Evolutionary conservation across 2,888 invertebrate genomes (phyloP).

Genomic region (Graphium colonna): DNA sequence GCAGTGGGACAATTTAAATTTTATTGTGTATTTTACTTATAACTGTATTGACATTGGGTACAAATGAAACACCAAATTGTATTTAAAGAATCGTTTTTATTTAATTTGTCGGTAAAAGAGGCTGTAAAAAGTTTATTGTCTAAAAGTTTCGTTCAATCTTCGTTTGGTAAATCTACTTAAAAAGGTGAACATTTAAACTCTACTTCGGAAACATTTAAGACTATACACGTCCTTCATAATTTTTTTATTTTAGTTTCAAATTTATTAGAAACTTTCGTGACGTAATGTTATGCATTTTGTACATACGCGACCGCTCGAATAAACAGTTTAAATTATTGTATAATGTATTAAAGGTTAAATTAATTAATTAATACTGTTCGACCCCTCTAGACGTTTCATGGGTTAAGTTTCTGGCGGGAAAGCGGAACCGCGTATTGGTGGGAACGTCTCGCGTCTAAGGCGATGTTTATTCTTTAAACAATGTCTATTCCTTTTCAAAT

Average conservation of each 20-base stretch:
- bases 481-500: not conserved
- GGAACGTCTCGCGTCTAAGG: conserved; percentile 24
- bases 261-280: conserved; percentile 30
- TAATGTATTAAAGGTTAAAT: conserved; percentile 60
- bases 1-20: too few relatives aligned
- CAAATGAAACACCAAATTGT: conserved; percentile 50
- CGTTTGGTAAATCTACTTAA: conserved; percentile 53
- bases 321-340: conserved; percentile 48
- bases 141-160: conserved; percentile 68
- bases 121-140: conserved; percentile 76
- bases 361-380: conserved; percentile 76
- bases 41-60: too few relatives aligned
- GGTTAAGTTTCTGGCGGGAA: conserved; percentile 32
- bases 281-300: conserved; percentile 33
- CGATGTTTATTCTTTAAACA: not conserved
- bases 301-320: conserved; percentile 45
- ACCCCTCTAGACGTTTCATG: conserved; percentile 54
- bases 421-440: conserved; percentile 38
- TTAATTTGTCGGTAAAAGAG: conserved; percentile 74
- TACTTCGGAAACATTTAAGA: conserved; percentile 46
- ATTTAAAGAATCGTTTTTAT: conserved; percentile 66
- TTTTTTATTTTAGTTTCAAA: not conserved
- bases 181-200: conserved; percentile 41
- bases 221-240: conserved; percentile 34
- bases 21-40: too few relatives aligned